Evolutionary conservation across 1,140 invertebrate genomes (phyloP), one percentile per base, ranked within the genome.

Genomic region (Adelges cooleyi): DNA sequence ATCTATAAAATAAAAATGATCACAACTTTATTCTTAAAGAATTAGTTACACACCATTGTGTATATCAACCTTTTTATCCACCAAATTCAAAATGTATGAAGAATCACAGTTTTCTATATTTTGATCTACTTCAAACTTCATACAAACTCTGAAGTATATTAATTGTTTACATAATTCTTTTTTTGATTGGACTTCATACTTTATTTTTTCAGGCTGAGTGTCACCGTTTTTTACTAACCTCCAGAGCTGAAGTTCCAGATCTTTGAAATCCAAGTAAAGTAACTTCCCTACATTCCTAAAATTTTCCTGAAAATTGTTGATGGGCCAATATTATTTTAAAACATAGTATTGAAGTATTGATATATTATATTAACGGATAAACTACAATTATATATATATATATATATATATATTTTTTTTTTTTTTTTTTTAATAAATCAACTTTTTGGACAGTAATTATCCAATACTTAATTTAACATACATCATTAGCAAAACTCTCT

Each of bases 1-100:
- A 62, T 29, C 56, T 62, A 33, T 44, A 62, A 62, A 20, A 44
- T 25, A 54, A n/a, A n/a, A n/a, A n/a, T n/a, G n/a, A n/a, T n/a
- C n/a, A n/a, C n/a, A n/a, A n/a, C n/a, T n/a, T n/a, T n/a, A n/a
- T n/a, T n/a, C n/a, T n/a, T n/a, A n/a, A n/a, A n/a, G n/a, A n/a
- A n/a, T n/a, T n/a, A n/a, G n/a, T n/a, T n/a, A n/a, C n/a, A n/a
- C n/a, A n/a, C n/a, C n/a, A n/a, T n/a, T n/a, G n/a, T n/a, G n/a
- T n/a, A n/a, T 33, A 33, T 33, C 11, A 18, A 62, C 56, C 25
- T 62, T 48, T 62, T 62, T 62, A 10, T 48, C 56, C 15, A 62
- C 18, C 8, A 46, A 48, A 48, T 17, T 33, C 10, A 17, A 2
- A 48, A 46, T 48, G 33, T 15, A 20, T 17, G 25, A 59, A 18